Conservation (phyloP, 2,113 vertebrate species). For the Dendropsophus ebraccatus region DNA sequence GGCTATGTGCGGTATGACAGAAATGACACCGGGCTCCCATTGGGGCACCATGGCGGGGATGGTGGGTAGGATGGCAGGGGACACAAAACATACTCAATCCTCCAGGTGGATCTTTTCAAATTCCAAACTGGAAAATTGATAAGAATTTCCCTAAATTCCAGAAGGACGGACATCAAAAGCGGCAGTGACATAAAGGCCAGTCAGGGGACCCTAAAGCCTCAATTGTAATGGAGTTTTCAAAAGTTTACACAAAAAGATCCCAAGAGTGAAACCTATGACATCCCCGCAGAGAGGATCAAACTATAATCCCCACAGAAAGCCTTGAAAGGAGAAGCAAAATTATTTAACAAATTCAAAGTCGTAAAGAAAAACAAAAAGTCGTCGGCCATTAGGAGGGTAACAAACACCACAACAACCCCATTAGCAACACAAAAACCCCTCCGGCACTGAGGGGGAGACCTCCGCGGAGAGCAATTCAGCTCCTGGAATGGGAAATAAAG, state of each 20-base stretch:
- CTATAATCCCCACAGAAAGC: constrained; percentile 78
- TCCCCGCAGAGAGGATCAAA: constrained; percentile 80
- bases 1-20: constrained; percentile 79
- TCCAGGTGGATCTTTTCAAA: constrained; percentile 87
- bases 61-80: constrained; percentile 74
- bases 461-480: not conserved
- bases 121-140: constrained; percentile 80
- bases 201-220: constrained; percentile 85
- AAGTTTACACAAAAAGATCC: constrained; percentile 83
- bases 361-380: constrained; percentile 9
- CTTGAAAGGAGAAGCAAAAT: constrained; percentile 36
- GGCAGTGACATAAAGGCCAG: constrained; percentile 80
- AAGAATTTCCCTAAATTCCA: constrained; percentile 81
- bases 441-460: not conserved
- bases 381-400: constrained; percentile 8
- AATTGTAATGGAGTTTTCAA: constrained; percentile 85
- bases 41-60: constrained; percentile 72
- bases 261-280: constrained; percentile 76
- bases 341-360: constrained; percentile 40
- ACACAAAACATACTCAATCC: constrained; percentile 77
- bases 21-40: constrained; percentile 70
- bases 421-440: not conserved
- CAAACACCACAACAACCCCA: constrained; percentile 9
- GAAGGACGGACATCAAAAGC: constrained; percentile 85
- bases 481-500: not conserved